These are phyloP conservation scores for Irena cyanogastra DNA, from an alignment of 2,113 vertebrate species.

Conservation along the genomic window DNA sequence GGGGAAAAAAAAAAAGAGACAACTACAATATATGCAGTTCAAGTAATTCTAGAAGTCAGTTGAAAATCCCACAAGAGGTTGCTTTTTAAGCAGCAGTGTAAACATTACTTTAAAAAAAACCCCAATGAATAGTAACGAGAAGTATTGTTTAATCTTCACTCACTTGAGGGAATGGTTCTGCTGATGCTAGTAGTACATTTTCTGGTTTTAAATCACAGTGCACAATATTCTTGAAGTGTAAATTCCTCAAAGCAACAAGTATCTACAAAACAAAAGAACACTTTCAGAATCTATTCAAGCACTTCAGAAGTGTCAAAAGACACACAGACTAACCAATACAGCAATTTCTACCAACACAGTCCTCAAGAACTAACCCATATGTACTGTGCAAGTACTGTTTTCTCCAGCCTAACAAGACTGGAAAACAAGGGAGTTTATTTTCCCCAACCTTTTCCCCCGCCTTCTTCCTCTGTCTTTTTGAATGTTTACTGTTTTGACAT, in stretches of 20 bases:
- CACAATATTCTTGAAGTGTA: conserved; percentile 98
- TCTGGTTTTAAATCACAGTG: conserved; percentile 99
- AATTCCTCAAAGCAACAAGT: conserved; percentile 93
- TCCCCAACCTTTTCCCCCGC: accelerated
- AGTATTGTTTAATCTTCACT: background rate
- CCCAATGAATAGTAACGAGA: background rate
- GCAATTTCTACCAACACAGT: background rate
- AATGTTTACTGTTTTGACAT: background rate
- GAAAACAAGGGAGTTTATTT: background rate
- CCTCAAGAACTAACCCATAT: background rate
- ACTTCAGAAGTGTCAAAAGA: background rate
- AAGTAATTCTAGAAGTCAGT: background rate
- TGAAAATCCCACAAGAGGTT: background rate
- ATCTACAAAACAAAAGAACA: conserved; percentile 76
- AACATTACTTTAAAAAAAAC: background rate
- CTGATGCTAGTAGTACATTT: conserved; percentile 95
- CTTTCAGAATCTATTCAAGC: background rate
- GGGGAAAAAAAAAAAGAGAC: background rate
- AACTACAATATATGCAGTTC: background rate
- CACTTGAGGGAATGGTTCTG: conserved; percentile 96
- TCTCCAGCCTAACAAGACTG: background rate
- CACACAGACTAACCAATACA: background rate
- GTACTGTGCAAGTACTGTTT: background rate
- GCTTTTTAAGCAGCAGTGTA: background rate
- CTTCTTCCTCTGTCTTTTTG: background rate